Evolutionary conservation across 1,140 invertebrate genomes (phyloP).

Genomic region (Acromyrmex heyeri): DNA sequence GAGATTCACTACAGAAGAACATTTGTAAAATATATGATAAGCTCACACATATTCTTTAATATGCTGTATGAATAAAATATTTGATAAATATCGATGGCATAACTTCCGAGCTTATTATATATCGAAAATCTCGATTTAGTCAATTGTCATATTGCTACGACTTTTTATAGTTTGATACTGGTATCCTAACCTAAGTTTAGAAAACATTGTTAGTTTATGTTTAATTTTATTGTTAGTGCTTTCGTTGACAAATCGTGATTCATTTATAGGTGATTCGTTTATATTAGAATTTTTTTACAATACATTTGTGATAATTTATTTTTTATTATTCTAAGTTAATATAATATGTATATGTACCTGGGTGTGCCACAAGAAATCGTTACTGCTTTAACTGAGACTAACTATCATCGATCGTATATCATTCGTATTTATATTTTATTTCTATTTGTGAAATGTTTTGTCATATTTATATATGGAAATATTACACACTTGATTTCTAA

Average conservation of each 20-base stretch:
- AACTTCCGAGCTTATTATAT: slow-evolving; percentile 30
- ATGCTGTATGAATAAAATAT: not conserved
- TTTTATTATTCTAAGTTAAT: slow-evolving; percentile 76
- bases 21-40: not conserved
- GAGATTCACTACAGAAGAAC: not conserved
- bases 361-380: slow-evolving; percentile 74
- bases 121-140: slow-evolving; percentile 15
- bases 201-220: slow-evolving; percentile 33
- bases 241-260: slow-evolving; percentile 44
- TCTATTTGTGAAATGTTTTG: not conserved
- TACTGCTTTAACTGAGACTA: slow-evolving; percentile 39
- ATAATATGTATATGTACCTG: slow-evolving; percentile 71
- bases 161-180: slow-evolving; percentile 42
- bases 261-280: slow-evolving; percentile 60
- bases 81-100: not conserved
- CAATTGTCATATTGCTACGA: slow-evolving; percentile 41
- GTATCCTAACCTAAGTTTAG: slow-evolving; percentile 21
- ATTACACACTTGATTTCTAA: not conserved
- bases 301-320: slow-evolving; percentile 78
- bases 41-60: slow-evolving; percentile 1
- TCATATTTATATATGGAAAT: slow-evolving; percentile 9
- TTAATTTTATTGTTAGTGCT: slow-evolving; percentile 53
- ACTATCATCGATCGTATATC: not conserved
- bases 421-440: slow-evolving; percentile 34
- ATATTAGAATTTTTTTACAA: slow-evolving; percentile 64